Percentiles rank a stretch among this genome's conserved stretches.
These are phyloP conservation scores for Papilio polytes DNA, from an alignment of 1,140 invertebrate genomes.

Conservation along the genomic window DNA sequence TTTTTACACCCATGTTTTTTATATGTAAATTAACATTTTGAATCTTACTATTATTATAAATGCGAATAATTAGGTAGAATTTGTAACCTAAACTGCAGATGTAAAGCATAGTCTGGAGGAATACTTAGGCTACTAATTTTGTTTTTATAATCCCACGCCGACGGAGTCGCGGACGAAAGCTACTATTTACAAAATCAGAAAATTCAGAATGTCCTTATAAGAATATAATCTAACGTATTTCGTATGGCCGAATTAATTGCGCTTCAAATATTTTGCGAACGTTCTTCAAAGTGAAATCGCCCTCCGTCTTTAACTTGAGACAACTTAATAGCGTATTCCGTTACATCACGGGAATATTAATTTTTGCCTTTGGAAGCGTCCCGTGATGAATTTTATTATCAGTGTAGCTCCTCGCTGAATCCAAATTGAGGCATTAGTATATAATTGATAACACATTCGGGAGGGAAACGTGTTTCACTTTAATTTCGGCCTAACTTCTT, in stretches of 20 bases:
- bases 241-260: neutral
- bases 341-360: constrained; percentile 82
- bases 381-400: constrained; percentile 80
- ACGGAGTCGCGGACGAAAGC: too few species aligned
- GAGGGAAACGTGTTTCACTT: constrained; percentile 41
- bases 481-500: constrained; percentile 35
- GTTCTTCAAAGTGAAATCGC: neutral
- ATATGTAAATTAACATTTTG: neutral
- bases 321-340: constrained; percentile 61
- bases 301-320: constrained; percentile 43
- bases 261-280: neutral
- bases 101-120: too few species aligned
- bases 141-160: too few species aligned
- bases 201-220: too few species aligned
- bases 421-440: constrained; percentile 77
- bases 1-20: neutral
- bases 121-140: too few species aligned
- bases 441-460: constrained; percentile 74
- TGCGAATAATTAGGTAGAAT: too few species aligned
- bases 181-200: too few species aligned
- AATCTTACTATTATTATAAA: too few species aligned
- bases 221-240: neutral
- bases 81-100: too few species aligned
- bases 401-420: constrained; percentile 66
- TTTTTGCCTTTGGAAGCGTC: constrained; percentile 75